Evolutionary conservation across 2,888 invertebrate genomes (phyloP), one percentile per base, ranked within the genome.

Genomic region (Entomobrya multifasciata): DNA sequence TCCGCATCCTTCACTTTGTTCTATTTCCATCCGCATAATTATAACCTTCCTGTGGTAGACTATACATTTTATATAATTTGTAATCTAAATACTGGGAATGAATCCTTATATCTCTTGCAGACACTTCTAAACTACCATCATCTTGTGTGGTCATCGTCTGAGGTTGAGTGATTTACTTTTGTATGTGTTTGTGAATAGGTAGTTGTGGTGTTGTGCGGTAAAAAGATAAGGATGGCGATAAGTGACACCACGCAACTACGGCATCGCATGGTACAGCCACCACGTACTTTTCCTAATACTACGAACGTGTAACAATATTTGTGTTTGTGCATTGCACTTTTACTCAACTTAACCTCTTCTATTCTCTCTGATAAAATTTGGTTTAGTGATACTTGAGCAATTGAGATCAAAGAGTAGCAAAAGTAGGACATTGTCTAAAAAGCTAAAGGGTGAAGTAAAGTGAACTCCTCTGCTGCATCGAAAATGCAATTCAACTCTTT

Each of bases 121-220:
- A 8, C 65, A 41, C 65, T 65, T 65, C 65, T 36, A 65, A n/a
- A 30, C 62, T 62, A 62, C 62, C 30, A 62, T 44, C 67, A 41
- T 47, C 11, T 17, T 30, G 30, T 30, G 44, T 25, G 74, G 74
- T 49, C 52, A 74, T 49, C 55, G 52, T 74, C 74, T 52, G 74
- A 74, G 74, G 74, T 74, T 74, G 74, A 74, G 74, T 74, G 74
- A 74, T 74, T 74, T 74, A 74, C 74, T 74, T n/a, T n/a, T n/a
- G n/a, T n/a, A n/a, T n/a, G n/a, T n/a, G n/a, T n/a, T n/a, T n/a
- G n/a, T n/a, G n/a, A n/a, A n/a, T n/a, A n/a, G n/a, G n/a, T n/a
- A n/a, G n/a, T n/a, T 74, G 74, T 55, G 55, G 55, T 62, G 30
- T 62, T 27, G 30, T 62, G 62, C 20, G n/a, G 62, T 3, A 11